Conservation (phyloP, 2,113 vertebrate species). For the Bucco capensis region DNA sequence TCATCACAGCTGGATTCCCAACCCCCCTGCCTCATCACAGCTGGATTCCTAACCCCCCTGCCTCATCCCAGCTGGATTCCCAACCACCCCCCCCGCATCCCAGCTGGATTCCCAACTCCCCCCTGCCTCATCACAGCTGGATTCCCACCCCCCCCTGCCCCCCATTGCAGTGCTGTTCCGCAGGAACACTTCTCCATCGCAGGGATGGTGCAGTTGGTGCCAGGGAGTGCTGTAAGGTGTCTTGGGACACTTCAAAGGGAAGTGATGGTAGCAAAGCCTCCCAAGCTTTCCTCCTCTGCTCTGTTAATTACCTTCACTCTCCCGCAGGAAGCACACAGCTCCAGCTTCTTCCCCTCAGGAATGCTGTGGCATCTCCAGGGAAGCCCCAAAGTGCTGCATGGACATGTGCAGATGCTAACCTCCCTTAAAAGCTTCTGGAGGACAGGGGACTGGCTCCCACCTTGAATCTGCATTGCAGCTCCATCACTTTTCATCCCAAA, state of each 20-base stretch:
- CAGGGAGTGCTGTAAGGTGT: accelerated
- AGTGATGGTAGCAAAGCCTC: background rate
- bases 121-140: background rate
- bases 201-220: accelerated
- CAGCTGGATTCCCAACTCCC: too few relatives aligned
- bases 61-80: too few relatives aligned
- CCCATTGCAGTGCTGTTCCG: background rate
- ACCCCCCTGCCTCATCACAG: too few relatives aligned
- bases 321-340: background rate
- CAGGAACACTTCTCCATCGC: background rate
- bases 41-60: too few relatives aligned
- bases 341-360: background rate
- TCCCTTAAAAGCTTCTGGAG: background rate
- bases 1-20: too few relatives aligned
- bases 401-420: accelerated
- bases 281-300: background rate
- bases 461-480: background rate
- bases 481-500: background rate
- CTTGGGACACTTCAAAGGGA: background rate
- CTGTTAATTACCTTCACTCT: background rate
- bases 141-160: too few relatives aligned
- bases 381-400: background rate
- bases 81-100: too few relatives aligned
- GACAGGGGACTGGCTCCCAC: accelerated
- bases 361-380: background rate